A percentile compares a stretch with the other conserved stretches of the same genome.
Evolutionary conservation across 2,888 invertebrate species (phyloP).

Genomic region (Flexamia atlantica): DNA sequence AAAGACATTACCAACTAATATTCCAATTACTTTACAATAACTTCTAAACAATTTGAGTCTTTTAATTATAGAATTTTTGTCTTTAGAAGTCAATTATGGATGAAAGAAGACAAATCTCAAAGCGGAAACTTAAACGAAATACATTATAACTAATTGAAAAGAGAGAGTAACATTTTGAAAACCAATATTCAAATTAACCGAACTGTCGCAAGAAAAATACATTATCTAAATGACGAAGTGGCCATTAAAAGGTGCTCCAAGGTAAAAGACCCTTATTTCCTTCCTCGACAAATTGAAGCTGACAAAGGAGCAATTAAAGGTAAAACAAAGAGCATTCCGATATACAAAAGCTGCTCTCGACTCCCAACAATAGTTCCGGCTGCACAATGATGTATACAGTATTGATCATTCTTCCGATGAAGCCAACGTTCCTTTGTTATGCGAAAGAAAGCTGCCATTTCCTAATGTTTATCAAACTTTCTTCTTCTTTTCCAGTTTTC

Average conservation of each 20-base stretch:
- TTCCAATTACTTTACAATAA: too few relatives aligned
- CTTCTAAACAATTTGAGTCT: too few relatives aligned
- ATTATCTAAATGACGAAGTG: slow-evolving; percentile 26
- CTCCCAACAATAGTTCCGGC: slow-evolving; percentile 48
- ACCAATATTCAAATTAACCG: not conserved
- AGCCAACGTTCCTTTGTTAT: slow-evolving; percentile 42
- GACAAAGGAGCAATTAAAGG: slow-evolving; percentile 53
- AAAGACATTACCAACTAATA: too few relatives aligned
- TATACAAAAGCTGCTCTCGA: slow-evolving; percentile 27
- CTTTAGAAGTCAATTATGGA: too few relatives aligned
- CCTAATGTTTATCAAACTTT: slow-evolving; percentile 49
- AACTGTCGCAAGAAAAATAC: not conserved
- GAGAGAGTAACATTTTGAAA: not conserved
- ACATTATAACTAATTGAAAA: too few relatives aligned
- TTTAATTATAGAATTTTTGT: too few relatives aligned
- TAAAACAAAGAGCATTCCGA: slow-evolving; percentile 50
- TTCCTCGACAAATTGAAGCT: slow-evolving; percentile 39
- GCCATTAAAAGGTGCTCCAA: slow-evolving; percentile 33
- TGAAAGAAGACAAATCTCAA: too few relatives aligned
- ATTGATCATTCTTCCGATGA: slow-evolving; percentile 43
- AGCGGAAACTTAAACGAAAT: too few relatives aligned
- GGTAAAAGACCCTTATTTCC: slow-evolving; percentile 31
- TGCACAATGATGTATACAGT: slow-evolving; percentile 48
- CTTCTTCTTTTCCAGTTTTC: not conserved
- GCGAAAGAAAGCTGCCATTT: slow-evolving; percentile 42